Evolutionary conservation across 2,113 vertebrate genomes (phyloP).

Genomic region (Megalops atlanticus): DNA sequence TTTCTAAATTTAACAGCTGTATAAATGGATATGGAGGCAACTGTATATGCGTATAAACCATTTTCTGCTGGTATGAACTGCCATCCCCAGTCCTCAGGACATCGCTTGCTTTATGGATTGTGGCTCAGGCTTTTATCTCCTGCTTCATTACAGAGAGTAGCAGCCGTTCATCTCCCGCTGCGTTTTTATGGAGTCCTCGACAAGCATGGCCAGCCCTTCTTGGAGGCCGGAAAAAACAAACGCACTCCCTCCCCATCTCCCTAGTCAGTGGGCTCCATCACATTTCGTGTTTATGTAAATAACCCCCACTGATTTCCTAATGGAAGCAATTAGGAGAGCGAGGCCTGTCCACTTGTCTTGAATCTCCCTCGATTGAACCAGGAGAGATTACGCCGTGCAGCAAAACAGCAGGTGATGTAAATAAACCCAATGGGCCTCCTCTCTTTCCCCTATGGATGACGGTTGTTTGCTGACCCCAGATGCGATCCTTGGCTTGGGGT

Average conservation of each 20-base stretch:
- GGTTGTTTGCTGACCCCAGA: slow-evolving; percentile 38
- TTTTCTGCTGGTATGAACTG: not conserved
- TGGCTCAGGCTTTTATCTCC: not conserved
- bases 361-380: not conserved
- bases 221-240: not conserved
- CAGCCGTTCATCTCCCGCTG: not conserved
- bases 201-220: slow-evolving; percentile 20
- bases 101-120: not conserved
- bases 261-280: slow-evolving; percentile 34
- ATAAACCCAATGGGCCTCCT: slow-evolving; percentile 58
- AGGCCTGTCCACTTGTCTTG: not conserved
- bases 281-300: slow-evolving; percentile 38
- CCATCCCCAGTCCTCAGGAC: slow-evolving; percentile 5
- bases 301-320: slow-evolving; percentile 50
- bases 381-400: slow-evolving; percentile 6
- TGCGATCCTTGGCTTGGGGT: not conserved
- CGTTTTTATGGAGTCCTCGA: slow-evolving; percentile 3
- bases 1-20: too few relatives aligned
- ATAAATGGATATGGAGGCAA: too few relatives aligned
- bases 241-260: slow-evolving; percentile 8
- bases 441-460: slow-evolving; percentile 46
- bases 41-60: not conserved
- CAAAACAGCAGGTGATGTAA: slow-evolving; percentile 43
- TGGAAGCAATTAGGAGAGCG: slow-evolving; percentile 37
- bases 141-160: not conserved